These are phyloP conservation scores for Apomyelois bistriatella DNA, from an alignment of 2,888 invertebrate genomes.

Conservation along the genomic window DNA sequence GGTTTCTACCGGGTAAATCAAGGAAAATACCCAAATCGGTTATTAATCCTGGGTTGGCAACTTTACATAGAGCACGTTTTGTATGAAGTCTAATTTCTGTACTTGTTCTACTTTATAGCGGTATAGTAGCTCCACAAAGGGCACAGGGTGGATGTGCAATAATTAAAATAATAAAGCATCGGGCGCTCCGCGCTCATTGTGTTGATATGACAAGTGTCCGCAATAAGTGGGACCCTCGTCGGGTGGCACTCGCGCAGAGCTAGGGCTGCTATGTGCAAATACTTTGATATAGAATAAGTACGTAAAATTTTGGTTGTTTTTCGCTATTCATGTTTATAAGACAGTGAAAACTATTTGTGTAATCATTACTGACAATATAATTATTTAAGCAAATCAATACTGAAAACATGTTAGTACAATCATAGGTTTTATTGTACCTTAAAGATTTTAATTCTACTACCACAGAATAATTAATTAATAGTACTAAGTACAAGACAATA, in stretches of 20 bases:
- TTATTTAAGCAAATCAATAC: too few species aligned
- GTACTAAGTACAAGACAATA: too few species aligned
- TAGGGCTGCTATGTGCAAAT: constrained; percentile 15
- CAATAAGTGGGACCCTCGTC: constrained; percentile 64
- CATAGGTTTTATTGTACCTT: too few species aligned
- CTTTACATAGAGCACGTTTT: too few species aligned
- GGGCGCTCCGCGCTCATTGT: constrained; percentile 53
- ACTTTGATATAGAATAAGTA: neutral
- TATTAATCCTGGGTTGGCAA: too few species aligned
- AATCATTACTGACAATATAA: too few species aligned
- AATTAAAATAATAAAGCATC: constrained; percentile 79
- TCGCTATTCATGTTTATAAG: neutral
- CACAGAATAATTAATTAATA: too few species aligned
- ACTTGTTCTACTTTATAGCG: neutral
- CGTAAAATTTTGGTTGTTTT: neutral
- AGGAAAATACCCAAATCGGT: too few species aligned
- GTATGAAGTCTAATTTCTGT: neutral
- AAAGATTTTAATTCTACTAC: too few species aligned
- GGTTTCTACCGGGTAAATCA: too few species aligned
- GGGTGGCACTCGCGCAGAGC: constrained; percentile 32
- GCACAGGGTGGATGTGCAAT: constrained; percentile 66
- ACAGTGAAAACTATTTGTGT: too few species aligned
- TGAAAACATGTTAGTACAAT: too few species aligned
- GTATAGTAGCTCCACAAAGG: constrained; percentile 48
- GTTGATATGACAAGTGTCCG: constrained; percentile 77